Evolutionary conservation across 2,113 vertebrate species (phyloP).

Genomic region (Carlito syrichta): DNA sequence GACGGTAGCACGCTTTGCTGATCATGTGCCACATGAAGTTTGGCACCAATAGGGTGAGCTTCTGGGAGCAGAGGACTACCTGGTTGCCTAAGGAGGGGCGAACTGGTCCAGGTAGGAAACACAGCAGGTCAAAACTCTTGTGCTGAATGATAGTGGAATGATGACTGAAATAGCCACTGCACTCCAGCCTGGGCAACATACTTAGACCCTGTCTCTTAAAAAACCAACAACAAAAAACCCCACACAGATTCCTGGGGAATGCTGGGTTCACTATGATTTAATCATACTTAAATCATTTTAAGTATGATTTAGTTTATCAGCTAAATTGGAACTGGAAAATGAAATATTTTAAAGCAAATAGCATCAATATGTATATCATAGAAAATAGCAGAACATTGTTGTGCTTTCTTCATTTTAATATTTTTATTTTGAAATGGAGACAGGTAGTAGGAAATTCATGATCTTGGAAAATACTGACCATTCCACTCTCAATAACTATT

Average conservation of each 20-base stretch:
- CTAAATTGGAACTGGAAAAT: background rate
- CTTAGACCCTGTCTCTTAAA: background rate
- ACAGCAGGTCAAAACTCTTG: background rate
- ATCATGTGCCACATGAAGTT: background rate
- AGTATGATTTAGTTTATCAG: background rate
- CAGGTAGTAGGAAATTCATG: background rate
- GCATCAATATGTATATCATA: background rate
- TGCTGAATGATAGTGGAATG: background rate
- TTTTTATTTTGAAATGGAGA: constrained; percentile 28
- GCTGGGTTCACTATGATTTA: background rate
- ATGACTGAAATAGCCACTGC: background rate
- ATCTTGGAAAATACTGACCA: background rate
- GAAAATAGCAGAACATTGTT: background rate
- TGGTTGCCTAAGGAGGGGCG: background rate
- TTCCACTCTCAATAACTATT: background rate
- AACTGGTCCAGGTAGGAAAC: background rate
- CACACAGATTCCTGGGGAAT: background rate
- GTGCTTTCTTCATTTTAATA: background rate
- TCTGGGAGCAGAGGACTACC: background rate
- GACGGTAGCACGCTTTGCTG: background rate
- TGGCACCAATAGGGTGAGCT: background rate
- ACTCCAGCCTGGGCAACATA: background rate
- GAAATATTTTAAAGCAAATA: constrained; percentile 20
- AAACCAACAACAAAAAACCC: background rate
- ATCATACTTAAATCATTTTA: too few relatives aligned